A percentile compares a stretch with the other conserved stretches of the same genome.
Evolutionary conservation across 2,888 invertebrate species (phyloP).

Genomic region (Melikaiella ostensackeni): DNA sequence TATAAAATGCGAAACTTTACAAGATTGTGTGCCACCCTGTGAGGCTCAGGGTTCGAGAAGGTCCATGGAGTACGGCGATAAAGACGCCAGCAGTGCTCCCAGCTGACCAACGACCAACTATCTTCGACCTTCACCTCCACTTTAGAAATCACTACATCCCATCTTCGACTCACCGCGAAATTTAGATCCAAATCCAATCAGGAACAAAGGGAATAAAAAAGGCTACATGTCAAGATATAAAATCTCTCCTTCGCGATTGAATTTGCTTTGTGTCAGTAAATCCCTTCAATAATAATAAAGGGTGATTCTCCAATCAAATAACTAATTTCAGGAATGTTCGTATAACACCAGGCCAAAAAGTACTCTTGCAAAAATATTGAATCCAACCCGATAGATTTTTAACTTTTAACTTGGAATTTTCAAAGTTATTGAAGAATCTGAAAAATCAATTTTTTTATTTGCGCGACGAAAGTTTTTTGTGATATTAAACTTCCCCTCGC

Average conservation of each 20-base stretch:
- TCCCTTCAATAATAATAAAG: neutral
- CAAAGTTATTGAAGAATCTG: too few species aligned
- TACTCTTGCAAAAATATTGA: too few species aligned
- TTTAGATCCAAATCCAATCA: constrained; percentile 7
- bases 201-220: neutral
- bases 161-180: constrained; percentile 29
- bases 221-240: neutral
- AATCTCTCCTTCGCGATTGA: neutral
- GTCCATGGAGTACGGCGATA: constrained; percentile 57
- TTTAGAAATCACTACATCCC: constrained; percentile 35
- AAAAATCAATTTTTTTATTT: neutral
- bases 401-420: too few species aligned
- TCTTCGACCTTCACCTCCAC: constrained; percentile 33
- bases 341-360: too few species aligned
- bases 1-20: constrained; percentile 69
- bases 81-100: constrained; percentile 60
- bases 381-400: too few species aligned
- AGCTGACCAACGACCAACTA: constrained; percentile 51
- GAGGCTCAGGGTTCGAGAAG: constrained; percentile 48
- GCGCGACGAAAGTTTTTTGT: neutral
- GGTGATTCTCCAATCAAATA: too few species aligned
- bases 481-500: neutral
- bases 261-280: neutral
- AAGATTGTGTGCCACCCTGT: constrained; percentile 52
- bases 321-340: too few species aligned